These are phyloP conservation scores for Clusia tigrina DNA, from an alignment of 2,888 invertebrate species.

Conservation along the genomic window DNA sequence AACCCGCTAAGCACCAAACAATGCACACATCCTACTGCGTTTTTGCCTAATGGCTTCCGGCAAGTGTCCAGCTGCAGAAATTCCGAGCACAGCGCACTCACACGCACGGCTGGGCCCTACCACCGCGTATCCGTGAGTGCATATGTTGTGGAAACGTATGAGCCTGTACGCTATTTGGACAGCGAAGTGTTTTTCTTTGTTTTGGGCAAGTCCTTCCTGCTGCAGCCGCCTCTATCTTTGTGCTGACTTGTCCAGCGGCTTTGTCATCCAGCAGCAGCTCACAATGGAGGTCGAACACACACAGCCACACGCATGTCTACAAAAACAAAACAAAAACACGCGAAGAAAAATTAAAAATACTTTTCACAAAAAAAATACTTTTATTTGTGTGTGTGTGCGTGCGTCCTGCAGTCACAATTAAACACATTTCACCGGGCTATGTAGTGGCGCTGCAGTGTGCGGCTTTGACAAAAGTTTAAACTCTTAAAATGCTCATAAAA, in stretches of 20 bases:
- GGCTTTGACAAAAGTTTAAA: conserved; percentile 7
- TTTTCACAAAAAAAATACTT: not conserved
- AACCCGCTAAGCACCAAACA: no score
- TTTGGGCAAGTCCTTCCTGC: not conserved
- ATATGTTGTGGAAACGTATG: conserved; percentile 20
- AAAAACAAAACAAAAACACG: not conserved
- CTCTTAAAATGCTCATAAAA: conserved; percentile 38
- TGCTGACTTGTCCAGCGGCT: conserved; percentile 3
- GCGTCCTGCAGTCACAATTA: conserved; percentile 47
- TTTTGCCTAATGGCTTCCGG: conserved; percentile 6
- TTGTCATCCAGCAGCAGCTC: not conserved
- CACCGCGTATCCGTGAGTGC: conserved; percentile 21
- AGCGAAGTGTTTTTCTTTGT: not conserved
- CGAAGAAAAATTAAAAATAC: not conserved
- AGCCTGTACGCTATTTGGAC: not conserved
- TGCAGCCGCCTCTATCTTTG: not conserved
- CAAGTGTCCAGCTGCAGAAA: not conserved
- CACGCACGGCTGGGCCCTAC: conserved; percentile 13
- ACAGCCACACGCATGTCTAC: not conserved
- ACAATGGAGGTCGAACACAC: conserved; percentile 4
- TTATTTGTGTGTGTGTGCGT: conserved; percentile 33
- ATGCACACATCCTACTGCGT: no score
- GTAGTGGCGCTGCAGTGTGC: not conserved
- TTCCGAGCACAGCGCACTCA: not conserved
- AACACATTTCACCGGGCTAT: conserved; percentile 36